Conservation (phyloP, 2,797 vertebrate genomes). For the Fringilla coelebs region DNA sequence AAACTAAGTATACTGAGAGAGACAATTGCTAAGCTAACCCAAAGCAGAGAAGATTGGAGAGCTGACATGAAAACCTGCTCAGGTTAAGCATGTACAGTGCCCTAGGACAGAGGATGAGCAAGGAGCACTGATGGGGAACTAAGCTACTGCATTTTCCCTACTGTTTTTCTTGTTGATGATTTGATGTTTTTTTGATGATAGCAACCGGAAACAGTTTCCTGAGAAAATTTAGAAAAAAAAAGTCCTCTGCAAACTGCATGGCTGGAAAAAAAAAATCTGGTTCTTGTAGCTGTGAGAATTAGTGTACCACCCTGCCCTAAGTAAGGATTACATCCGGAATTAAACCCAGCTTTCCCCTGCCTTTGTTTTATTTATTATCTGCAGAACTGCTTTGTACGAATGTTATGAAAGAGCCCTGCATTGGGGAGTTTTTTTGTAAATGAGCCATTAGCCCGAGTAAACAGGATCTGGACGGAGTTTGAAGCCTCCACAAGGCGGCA, state of each 20-base stretch:
- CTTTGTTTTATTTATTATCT: slow-evolving; percentile 38
- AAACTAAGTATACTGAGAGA: neutral
- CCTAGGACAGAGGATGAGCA: neutral
- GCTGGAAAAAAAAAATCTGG: neutral
- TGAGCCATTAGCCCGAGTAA: slow-evolving; percentile 11
- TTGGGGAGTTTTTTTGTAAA: slow-evolving; percentile 21
- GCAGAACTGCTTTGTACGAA: neutral
- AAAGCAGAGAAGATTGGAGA: slow-evolving; percentile 25
- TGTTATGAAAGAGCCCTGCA: slow-evolving; percentile 1
- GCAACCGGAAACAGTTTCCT: slow-evolving; percentile 25
- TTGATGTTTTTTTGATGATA: neutral
- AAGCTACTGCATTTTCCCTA: neutral
- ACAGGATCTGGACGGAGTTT: neutral
- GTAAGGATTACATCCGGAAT: neutral
- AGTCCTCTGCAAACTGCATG: neutral
- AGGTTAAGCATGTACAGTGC: neutral
- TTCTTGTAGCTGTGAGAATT: neutral
- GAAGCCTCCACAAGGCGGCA: slow-evolving; percentile 93
- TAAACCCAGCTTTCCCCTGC: neutral
- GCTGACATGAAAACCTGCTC: slow-evolving; percentile 57
- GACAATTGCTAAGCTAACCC: neutral
- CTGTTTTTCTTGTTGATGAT: slow-evolving; percentile 18
- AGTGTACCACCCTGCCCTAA: neutral
- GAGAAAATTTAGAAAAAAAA: neutral
- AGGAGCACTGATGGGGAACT: neutral